Evolutionary conservation across 1,140 invertebrate species (phyloP).

Genomic region (Aphelenchoides besseyi): DNA sequence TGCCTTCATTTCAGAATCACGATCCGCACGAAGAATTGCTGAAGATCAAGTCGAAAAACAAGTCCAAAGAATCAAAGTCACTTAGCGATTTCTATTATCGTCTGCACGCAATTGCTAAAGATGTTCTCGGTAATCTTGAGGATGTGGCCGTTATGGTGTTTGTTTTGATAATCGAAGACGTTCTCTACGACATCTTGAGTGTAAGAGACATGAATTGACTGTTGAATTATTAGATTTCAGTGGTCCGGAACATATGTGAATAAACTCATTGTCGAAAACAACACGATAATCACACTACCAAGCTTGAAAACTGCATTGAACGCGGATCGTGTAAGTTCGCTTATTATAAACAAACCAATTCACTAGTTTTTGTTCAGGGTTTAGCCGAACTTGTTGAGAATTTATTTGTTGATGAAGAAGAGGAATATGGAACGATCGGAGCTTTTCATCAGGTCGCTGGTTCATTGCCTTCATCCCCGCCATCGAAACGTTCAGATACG

Average conservation of each 20-base stretch:
- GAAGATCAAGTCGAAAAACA: slow-evolving; percentile 22
- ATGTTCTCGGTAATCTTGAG: slow-evolving; percentile 30
- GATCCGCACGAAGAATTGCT: slow-evolving; percentile 33
- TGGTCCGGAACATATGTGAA: slow-evolving; percentile 51
- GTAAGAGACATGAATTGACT: background rate
- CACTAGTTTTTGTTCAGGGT: slow-evolving; percentile 32
- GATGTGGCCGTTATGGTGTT: slow-evolving; percentile 31
- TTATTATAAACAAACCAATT: no score
- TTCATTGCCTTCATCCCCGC: background rate
- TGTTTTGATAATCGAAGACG: slow-evolving; percentile 28
- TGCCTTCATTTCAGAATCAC: slow-evolving; percentile 23
- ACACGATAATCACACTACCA: slow-evolving; percentile 41
- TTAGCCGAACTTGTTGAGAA: slow-evolving; percentile 47
- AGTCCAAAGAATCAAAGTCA: slow-evolving; percentile 37
- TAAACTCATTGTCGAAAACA: slow-evolving; percentile 45
- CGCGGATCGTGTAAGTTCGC: slow-evolving; percentile 39
- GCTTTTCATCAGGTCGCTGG: slow-evolving; percentile 25
- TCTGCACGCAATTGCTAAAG: slow-evolving; percentile 25
- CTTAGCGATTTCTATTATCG: slow-evolving; percentile 17
- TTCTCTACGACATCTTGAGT: slow-evolving; percentile 32
- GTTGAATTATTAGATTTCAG: no score
- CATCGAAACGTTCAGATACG: slow-evolving; percentile 26
- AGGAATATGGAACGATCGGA: slow-evolving; percentile 30
- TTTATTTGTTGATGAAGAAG: slow-evolving; percentile 47
- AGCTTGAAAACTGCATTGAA: slow-evolving; percentile 53